Evolutionary conservation across 2,888 invertebrate genomes (phyloP).

Genomic region (Rhorus exstirpatorius): DNA sequence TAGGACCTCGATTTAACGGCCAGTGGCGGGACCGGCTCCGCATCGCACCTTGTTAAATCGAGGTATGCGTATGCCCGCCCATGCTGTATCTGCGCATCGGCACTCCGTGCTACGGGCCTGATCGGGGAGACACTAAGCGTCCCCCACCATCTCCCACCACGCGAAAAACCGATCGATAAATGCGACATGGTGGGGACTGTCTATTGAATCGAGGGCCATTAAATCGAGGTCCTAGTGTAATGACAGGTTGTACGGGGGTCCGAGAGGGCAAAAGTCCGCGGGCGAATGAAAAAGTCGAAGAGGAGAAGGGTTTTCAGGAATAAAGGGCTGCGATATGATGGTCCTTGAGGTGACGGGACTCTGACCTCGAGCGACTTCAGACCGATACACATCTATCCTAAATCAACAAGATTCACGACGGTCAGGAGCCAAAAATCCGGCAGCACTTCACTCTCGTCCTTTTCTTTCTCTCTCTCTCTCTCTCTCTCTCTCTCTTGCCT

Average conservation of each 20-base stretch:
- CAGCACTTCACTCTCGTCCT: slow-evolving; percentile 56
- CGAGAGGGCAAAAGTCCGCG: slow-evolving; percentile 59
- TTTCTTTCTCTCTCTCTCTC: slow-evolving; percentile 16
- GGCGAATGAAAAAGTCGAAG: slow-evolving; percentile 35
- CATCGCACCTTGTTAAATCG: no score
- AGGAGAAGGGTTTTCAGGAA: slow-evolving; percentile 76
- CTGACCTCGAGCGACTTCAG: slow-evolving; percentile 81
- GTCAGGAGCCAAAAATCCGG: slow-evolving; percentile 71
- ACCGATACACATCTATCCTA: slow-evolving; percentile 85
- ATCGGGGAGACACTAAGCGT: no score
- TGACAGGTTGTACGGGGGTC: slow-evolving; percentile 81
- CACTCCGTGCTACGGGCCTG: no score
- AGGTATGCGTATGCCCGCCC: no score
- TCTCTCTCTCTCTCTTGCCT: slow-evolving; percentile 47
- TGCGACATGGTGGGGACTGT: no score
- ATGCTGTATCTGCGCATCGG: no score
- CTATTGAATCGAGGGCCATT: no score
- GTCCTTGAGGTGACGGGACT: slow-evolving; percentile 83
- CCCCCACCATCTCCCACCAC: no score
- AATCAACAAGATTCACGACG: slow-evolving; percentile 81
- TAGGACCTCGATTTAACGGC: no score
- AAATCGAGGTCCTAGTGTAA: no score
- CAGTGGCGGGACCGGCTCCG: no score
- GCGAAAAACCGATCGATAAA: no score
- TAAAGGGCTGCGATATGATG: slow-evolving; percentile 82